phyloP scores from a whole-genome alignment of 2,888 invertebrate species.

The Lissocephala sabroskyi region DNA sequence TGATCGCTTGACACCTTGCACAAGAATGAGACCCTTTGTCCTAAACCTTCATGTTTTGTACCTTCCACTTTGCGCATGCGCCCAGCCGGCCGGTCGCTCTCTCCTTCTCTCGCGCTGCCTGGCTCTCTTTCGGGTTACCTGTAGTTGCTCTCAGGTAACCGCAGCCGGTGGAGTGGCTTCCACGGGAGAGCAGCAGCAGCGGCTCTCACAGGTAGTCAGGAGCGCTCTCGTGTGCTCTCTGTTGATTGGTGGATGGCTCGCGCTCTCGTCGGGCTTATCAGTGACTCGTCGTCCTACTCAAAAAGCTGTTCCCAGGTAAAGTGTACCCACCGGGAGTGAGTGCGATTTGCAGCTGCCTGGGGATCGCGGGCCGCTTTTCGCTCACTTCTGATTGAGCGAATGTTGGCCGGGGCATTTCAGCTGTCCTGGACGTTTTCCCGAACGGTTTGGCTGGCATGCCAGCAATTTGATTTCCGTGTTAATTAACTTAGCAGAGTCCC shows the following conservation, averaged over 20 bases:
- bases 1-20: conserved; percentile 73
- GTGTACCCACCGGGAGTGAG: neutral
- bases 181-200: neutral
- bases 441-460: conserved; percentile 42
- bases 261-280: too few species aligned
- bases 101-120: conserved; percentile 1
- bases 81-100: conserved; percentile 6
- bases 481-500: conserved; percentile 59
- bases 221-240: too few species aligned
- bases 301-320: neutral
- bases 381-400: conserved; percentile 8
- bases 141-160: conserved; percentile 1
- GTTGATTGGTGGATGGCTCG: too few species aligned
- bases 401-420: neutral
- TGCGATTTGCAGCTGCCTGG: neutral
- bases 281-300: conserved; percentile 1
- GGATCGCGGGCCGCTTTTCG: neutral
- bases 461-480: conserved; percentile 62
- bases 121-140: neutral
- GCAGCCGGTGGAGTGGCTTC: neutral
- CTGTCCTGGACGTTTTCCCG: neutral
- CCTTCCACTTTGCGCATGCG: conserved; percentile 41
- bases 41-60: conserved; percentile 73
- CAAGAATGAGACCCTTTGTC: conserved; percentile 75
- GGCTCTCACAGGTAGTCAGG: too few species aligned